A percentile compares a stretch with the other conserved stretches of the same genome.
Evolutionary conservation across 2,888 invertebrate genomes (phyloP).

Genomic region (Leucophenga maculata): DNA sequence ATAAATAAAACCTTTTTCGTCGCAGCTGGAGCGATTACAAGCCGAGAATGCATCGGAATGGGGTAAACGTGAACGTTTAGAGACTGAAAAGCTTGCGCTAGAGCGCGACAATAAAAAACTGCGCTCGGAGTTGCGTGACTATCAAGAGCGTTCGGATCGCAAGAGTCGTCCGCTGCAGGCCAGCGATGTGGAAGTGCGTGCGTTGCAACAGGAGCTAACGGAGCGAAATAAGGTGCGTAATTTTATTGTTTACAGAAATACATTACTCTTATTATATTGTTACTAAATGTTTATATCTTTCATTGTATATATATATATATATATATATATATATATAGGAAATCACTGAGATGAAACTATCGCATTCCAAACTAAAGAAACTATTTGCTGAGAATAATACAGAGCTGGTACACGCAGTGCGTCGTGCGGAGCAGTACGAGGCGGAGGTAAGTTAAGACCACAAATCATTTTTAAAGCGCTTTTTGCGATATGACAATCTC

Average conservation of each 20-base stretch:
- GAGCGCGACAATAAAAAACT: conserved; percentile 93
- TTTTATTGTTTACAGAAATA: not conserved
- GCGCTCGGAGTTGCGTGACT: conserved; percentile 78
- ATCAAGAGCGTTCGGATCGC: conserved; percentile 78
- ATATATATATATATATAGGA: conserved; percentile 73
- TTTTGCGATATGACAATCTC: not conserved
- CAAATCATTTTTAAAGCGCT: not conserved
- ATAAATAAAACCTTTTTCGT: not conserved
- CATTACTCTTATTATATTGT: not conserved
- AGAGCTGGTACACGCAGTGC: conserved; percentile 82
- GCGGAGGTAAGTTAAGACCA: conserved; percentile 71
- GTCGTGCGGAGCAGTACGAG: conserved; percentile 87
- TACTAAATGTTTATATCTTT: no score
- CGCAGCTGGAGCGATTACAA: conserved; percentile 86
- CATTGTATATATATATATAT: not conserved
- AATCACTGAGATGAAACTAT: conserved; percentile 80
- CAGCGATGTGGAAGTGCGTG: conserved; percentile 78
- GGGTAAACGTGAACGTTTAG: conserved; percentile 91
- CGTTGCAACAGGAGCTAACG: conserved; percentile 79
- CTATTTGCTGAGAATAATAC: conserved; percentile 86
- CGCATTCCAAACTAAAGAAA: conserved; percentile 82
- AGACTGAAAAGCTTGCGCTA: conserved; percentile 89
- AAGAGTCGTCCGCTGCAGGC: conserved; percentile 78
- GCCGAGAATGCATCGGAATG: conserved; percentile 95
- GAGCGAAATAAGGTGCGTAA: conserved; percentile 77